Base-by-base conservation (phyloP, 2,888 invertebrate genomes). In the Meteorus cinctellus region DNA sequence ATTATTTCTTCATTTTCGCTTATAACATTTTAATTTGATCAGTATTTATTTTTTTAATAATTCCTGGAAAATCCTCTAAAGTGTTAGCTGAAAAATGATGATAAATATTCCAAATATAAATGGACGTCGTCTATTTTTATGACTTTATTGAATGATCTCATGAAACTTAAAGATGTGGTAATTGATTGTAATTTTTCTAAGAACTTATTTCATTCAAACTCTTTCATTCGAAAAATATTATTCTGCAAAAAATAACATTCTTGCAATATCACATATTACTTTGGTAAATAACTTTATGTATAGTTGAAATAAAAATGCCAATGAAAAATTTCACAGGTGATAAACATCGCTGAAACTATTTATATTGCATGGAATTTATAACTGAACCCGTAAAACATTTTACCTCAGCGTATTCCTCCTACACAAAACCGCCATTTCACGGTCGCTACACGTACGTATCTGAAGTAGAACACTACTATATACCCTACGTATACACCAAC, bases 361-460 rank as follows among this genome's bases (percentile, higher is more conserved):
- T 16, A 16, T 65, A 34, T n/a, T 34, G 19, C 41, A 65, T 34
- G 36, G 65, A 62, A 55, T 55, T 55, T 55, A 55, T 65, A 65
- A 41, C 65, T 6, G n/a, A 31, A 36, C 65, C 36, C 36, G 19
- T 65, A 34, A 65, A 65, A 36, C 24, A 65, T 65, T 34, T 34
- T 65, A 19, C 31, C 31, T 16, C 2, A 29, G 36, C 24, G 19
- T 65, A 34, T 41, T n/a, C 41, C 41, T 65, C 41, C 36, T 19
- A 27, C 14, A 55, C 55, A 19, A 19, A 36, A 65, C 41, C 36
- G 24, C 19, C 12, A 41, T 65, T 65, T 65, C 24, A 10, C 41
- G 65, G 36, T 65, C 24, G 24, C 65, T 65, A 36, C 19, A 41
- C 65, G 65, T 65, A 65, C 19, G 65, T 31, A 65, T 41, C 65